Percentiles rank a stretch among this genome's conserved stretches.
These are phyloP conservation scores for Trachymyrmex cornetzi DNA, from an alignment of 1,140 invertebrate species.

Conservation along the genomic window DNA sequence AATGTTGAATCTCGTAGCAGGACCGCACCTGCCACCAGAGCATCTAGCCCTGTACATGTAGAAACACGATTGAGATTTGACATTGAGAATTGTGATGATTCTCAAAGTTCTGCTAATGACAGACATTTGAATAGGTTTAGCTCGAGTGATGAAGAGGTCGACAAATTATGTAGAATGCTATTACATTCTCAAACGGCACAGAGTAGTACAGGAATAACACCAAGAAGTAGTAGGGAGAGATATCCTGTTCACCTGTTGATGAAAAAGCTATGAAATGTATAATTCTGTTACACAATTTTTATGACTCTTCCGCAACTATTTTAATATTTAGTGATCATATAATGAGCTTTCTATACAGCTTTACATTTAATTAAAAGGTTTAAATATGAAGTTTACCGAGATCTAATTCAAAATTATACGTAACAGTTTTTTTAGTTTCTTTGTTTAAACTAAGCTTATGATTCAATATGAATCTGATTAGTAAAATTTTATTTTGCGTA, in stretches of 20 bases:
- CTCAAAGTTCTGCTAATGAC: slow-evolving; percentile 38
- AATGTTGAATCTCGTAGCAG: slow-evolving; percentile 81
- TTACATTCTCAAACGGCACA: slow-evolving; percentile 71
- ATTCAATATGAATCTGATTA: slow-evolving; percentile 3
- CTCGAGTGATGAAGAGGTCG: slow-evolving; percentile 83
- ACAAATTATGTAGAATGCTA: slow-evolving; percentile 83
- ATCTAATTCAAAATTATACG: not conserved
- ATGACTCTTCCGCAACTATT: not conserved
- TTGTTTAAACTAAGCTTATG: not conserved
- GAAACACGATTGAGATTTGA: slow-evolving; percentile 73
- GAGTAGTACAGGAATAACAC: slow-evolving; percentile 58
- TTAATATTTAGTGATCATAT: slow-evolving; percentile 17
- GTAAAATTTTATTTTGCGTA: not conserved
- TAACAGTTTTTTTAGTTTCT: not conserved
- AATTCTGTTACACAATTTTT: slow-evolving; percentile 31
- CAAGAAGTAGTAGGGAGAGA: slow-evolving; percentile 72
- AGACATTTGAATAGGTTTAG: slow-evolving; percentile 76
- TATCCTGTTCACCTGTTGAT: slow-evolving; percentile 77
- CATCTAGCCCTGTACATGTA: slow-evolving; percentile 82
- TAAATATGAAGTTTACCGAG: not conserved
- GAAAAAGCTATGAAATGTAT: slow-evolving; percentile 73
- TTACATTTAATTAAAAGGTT: slow-evolving; percentile 3
- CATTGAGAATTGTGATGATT: slow-evolving; percentile 67
- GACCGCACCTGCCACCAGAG: slow-evolving; percentile 83
- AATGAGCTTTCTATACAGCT: slow-evolving; percentile 13